Percentiles rank a stretch among this genome's conserved stretches.
Evolutionary conservation across 2,888 invertebrate species (phyloP).

Genomic region (Spatulosminthurus flaviceps): DNA sequence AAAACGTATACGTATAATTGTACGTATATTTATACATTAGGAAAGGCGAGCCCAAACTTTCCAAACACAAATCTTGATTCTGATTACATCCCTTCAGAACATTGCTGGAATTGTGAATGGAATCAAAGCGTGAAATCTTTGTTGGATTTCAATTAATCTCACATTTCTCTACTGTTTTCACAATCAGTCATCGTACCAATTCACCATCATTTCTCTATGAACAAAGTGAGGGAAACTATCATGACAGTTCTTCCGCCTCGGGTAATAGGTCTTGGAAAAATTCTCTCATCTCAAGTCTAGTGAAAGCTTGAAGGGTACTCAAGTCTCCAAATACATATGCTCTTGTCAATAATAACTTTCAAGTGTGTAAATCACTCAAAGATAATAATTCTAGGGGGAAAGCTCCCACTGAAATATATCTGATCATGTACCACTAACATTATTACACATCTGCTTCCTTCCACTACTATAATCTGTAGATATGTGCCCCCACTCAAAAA

Average conservation of each 20-base stretch:
- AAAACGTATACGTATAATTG: no score
- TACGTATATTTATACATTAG: neutral
- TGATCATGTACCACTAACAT: no score
- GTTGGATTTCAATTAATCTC: slow-evolving; percentile 28
- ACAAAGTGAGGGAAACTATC: neutral
- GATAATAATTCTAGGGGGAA: neutral
- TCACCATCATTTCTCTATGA: neutral
- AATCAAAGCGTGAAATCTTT: slow-evolving; percentile 16
- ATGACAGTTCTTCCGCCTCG: neutral
- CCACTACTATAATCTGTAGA: no score
- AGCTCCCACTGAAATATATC: no score
- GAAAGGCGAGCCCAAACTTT: neutral
- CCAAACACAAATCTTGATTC: neutral
- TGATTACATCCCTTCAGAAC: slow-evolving; percentile 16
- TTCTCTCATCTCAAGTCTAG: neutral
- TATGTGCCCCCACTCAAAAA: no score
- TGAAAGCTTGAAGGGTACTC: neutral
- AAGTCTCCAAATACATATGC: neutral
- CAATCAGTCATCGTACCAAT: neutral
- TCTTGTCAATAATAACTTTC: slow-evolving; percentile 16
- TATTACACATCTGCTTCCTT: neutral
- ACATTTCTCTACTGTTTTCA: neutral
- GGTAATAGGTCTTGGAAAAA: neutral
- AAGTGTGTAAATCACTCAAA: neutral
- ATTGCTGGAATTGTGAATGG: slow-evolving; percentile 9